Conservation (phyloP, 2,113 vertebrate genomes). For the Eurystomus gularis region DNA sequence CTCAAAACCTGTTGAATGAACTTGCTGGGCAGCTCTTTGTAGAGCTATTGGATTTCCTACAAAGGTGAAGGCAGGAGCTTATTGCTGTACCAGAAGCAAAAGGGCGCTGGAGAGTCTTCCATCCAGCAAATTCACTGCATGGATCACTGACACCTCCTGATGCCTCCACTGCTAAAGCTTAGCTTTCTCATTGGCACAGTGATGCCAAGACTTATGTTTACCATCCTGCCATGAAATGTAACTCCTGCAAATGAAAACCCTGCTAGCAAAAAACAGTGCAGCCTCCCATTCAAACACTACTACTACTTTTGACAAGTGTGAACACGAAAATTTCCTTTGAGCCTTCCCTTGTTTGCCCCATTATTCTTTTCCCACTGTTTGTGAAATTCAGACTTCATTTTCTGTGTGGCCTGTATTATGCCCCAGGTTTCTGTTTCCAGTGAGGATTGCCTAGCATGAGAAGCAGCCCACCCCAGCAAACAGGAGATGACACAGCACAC, state of each 20-base stretch:
- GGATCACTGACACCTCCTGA: not conserved
- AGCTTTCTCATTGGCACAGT: not conserved
- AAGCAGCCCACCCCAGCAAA: not conserved
- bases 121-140: not conserved
- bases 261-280: not conserved
- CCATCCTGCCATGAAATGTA: not conserved
- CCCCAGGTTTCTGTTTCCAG: not conserved
- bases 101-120: not conserved
- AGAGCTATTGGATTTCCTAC: not conserved
- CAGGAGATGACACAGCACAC: not conserved
- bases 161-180: not conserved
- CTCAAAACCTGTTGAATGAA: not conserved
- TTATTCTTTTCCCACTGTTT: not conserved
- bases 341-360: not conserved
- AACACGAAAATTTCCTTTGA: not conserved
- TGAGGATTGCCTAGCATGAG: not conserved
- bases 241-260: not conserved
- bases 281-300: not conserved
- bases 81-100: not conserved
- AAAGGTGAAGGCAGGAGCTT: not conserved
- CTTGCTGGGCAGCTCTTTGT: not conserved
- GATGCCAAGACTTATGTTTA: not conserved
- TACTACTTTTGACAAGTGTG: not conserved
- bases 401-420: not conserved
- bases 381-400: not conserved